Base-by-base conservation (phyloP, 2,797 vertebrate genomes). In the Micromesistius poutassou region DNA sequence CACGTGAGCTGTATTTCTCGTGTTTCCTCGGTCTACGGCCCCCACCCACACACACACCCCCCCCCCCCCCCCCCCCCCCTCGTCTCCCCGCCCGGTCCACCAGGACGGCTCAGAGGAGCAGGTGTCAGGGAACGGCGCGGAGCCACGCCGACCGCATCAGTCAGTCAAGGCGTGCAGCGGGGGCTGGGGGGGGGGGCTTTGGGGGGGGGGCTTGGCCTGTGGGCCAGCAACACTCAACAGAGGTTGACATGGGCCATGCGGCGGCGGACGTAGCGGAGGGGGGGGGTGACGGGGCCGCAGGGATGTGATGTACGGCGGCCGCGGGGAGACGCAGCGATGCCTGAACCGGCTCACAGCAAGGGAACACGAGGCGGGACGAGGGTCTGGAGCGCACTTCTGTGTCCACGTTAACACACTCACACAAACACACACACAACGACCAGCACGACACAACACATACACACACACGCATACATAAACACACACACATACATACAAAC, bases 221-320 rank as follows among this genome's bases (percentile, higher is more conserved):
- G 80, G 87, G 90, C 88, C 76, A 85, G 13, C 74, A 83, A 79
- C 82, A 80, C 87, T 91, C 91, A 87, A 91, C 90, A 92, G 90
- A 88, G 85, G 83, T 87, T 92, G 91, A 90, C 89, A 91, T 81
- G 76, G 87, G 79, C 84, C 81, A 22, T 81, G 86, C 89, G 91
- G 91, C 91, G 38, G 8, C 8, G 38, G 38, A 40, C 38, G 89
- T 87, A 85, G 86, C 89, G 87, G 88, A 79, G 16, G 42, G 82
- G 40, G 1, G 79, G 82, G 82, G 79, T 80, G 77, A 81, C 80
- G 83, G 87, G 80, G 82, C 85, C 83, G 85, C 10, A 14, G 83
- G 82, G 84, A 88, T 8, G n/a, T 81, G 80, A 87, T 85, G 82
- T 73, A 86, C 84, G 4, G 14, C 3, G 80, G 74, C 38, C 40